Base-by-base conservation (phyloP, 2,888 invertebrate genomes). In the Trachelus iudaicus region DNA sequence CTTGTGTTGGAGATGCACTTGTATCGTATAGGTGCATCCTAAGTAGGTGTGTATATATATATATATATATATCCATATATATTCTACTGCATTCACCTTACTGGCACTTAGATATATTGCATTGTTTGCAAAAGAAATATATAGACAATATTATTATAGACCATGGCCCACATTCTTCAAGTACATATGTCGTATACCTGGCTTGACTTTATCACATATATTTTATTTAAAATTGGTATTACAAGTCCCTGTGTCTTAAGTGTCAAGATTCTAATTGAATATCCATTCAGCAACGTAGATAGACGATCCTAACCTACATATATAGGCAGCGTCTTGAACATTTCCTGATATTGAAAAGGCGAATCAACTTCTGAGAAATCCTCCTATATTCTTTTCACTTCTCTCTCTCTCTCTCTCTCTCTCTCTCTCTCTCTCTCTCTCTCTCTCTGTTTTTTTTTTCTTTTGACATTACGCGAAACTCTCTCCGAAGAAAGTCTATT, bases 381-480 rank as follows among this genome's bases (percentile, higher is more conserved):
- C 71, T 69, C 34, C 69, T 77, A 73, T 40, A 75, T 69, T 76
- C 37, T 73, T 74, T 73, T n/a, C 75, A 34, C 34, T 79, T 77
- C 69, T 79, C 69, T 74, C 34, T 75, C 73, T 73, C 30, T 69
- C 56, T 73, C 73, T n/a, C n/a, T n/a, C n/a, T n/a, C 73, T 76
- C 68, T 79, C 69, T 75, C 37, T 75, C 73, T 73, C 30, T 73
- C 73, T 73, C 73, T 34, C n/a, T 76, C 69, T 79, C 69, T 76
- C 37, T 75, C 73, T 73, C 31, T 73, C 73, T 73, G n/a, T 34
- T 69, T 79, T 79, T 78, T 35, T 75, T 30, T 76, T 73, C 33
- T 15, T 34, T 33, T 35, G 40, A 30, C 40, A 69, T 35, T 69
- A 33, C 68, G 12, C 34, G 68, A 76, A 37, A 77, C 71, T 34